Percentiles rank a stretch among this genome's conserved stretches.
Evolutionary conservation across 2,888 invertebrate genomes (phyloP).

Genomic region (Polietes domitor): DNA sequence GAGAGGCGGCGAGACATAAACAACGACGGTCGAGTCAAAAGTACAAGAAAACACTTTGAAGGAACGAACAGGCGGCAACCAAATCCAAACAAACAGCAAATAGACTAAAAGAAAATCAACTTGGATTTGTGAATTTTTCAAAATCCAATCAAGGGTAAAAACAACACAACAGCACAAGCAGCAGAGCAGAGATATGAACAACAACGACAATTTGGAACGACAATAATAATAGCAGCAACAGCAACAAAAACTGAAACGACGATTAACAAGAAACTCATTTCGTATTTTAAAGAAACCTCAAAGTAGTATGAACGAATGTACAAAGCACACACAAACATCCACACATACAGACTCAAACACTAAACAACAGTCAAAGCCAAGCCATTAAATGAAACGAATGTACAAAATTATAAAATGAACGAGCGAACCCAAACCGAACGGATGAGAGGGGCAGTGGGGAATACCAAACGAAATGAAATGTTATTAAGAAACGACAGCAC

Average conservation of each 20-base stretch:
- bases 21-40: not conserved
- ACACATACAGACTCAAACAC: slow-evolving; percentile 1
- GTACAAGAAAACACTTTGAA: not conserved
- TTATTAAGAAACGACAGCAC: slow-evolving; percentile 29
- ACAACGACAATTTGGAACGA: slow-evolving; percentile 8
- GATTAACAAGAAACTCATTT: slow-evolving; percentile 37
- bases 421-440: slow-evolving; percentile 7
- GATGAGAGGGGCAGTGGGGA: not conserved
- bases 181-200: not conserved
- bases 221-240: slow-evolving; percentile 15
- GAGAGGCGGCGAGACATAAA: not conserved
- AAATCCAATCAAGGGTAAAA: slow-evolving; percentile 43
- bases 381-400: slow-evolving; percentile 32
- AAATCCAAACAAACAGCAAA: slow-evolving; percentile 9
- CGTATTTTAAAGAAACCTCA: slow-evolving; percentile 41
- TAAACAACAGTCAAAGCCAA: slow-evolving; percentile 23
- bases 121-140: slow-evolving; percentile 16
- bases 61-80: not conserved
- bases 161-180: slow-evolving; percentile 14
- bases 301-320: not conserved
- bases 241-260: not conserved
- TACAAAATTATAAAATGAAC: slow-evolving; percentile 32
- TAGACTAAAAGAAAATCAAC: slow-evolving; percentile 12
- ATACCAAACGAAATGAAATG: slow-evolving; percentile 22
- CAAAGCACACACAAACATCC: not conserved